Base-by-base conservation (phyloP, 2,888 invertebrate genomes). In the Eumerus sabulonum region DNA sequence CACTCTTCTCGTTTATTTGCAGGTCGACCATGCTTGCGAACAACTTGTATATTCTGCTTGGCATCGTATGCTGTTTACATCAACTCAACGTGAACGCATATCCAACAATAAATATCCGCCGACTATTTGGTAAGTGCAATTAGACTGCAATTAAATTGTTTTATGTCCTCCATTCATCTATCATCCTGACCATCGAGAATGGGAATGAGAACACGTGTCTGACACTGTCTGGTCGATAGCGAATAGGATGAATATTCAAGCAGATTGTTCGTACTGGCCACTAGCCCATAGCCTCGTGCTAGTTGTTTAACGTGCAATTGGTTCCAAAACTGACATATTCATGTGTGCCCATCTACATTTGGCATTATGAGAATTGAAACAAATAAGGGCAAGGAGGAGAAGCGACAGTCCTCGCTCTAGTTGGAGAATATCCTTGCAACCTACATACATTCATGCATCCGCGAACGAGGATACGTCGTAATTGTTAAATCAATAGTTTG, bases 51-150 rank as follows among this genome's bases (percentile, higher is more conserved):
- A 83, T 84, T 62, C 72, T 85, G 50, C 72, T 87, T 63, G 82
- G 86, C 76, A 83, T 84, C 77, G 81, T 85, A 63, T 83, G 84
- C 73, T 84, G 86, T 70, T 68, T 87, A 64, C 82, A 82, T 66
- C 67, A 82, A 59, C 77, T 81, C 59, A 82, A 68, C 12, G 76
- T 81, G 36, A 82, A 85, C 27, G 87, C 86, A 64, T 86, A 86
- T 83, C 86, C 87, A 57, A 86, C 87, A n/a, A 82, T 87, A 62
- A 84, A 84, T 70, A 82, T 83, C 53, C 84, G 83, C 42, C 81
- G 82, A 64, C 76, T 84, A 51, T 83, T 83, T 72, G 83, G 84
- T 83, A 82, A 83, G 84, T 82, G 35, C 40, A 53, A 56, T 57
- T 35, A 38, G 16, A 42, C 27, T 11, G 18, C 1, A n/a, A 40